A percentile compares a stretch with the other conserved stretches of the same genome.
phyloP scores from a whole-genome alignment of 2,113 vertebrate genomes.

The Phaetusa simplex region DNA sequence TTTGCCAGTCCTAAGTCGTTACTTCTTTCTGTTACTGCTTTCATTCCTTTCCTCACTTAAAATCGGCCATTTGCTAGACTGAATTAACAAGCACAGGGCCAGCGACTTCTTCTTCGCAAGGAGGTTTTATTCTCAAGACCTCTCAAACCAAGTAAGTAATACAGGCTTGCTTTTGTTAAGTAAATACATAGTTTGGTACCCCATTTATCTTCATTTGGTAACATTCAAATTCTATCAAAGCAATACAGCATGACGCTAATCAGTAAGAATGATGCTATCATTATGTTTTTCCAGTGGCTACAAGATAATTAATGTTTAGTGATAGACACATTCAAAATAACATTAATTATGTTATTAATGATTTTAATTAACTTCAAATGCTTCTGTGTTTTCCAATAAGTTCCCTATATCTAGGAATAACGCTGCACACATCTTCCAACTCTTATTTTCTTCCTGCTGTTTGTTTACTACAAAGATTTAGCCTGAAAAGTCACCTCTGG shows the following conservation, averaged over 20 bases:
- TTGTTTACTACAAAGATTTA: slow-evolving; percentile 43
- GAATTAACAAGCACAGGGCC: neutral
- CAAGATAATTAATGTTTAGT: slow-evolving; percentile 71
- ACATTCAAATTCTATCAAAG: slow-evolving; percentile 52
- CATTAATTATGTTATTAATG: slow-evolving; percentile 77
- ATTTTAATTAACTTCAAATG: slow-evolving; percentile 71
- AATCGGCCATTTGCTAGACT: neutral
- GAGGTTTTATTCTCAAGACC: neutral
- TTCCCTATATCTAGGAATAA: slow-evolving; percentile 33
- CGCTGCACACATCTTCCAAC: neutral
- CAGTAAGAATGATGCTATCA: slow-evolving; percentile 55
- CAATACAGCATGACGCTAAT: neutral
- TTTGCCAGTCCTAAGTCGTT: neutral
- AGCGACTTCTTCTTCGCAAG: neutral
- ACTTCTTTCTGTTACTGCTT: neutral
- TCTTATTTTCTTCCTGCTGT: neutral
- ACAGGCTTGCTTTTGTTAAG: slow-evolving; percentile 1
- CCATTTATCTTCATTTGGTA: slow-evolving; percentile 62
- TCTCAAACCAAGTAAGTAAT: neutral
- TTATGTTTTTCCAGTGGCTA: slow-evolving; percentile 67
- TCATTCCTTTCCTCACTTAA: neutral
- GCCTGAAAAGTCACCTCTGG: slow-evolving; percentile 2
- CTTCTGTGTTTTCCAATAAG: slow-evolving; percentile 44
- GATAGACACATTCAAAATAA: slow-evolving; percentile 68
- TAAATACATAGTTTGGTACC: slow-evolving; percentile 35